phyloP scores from a whole-genome alignment of 1,140 invertebrate genomes.

The Popillia japonica region DNA sequence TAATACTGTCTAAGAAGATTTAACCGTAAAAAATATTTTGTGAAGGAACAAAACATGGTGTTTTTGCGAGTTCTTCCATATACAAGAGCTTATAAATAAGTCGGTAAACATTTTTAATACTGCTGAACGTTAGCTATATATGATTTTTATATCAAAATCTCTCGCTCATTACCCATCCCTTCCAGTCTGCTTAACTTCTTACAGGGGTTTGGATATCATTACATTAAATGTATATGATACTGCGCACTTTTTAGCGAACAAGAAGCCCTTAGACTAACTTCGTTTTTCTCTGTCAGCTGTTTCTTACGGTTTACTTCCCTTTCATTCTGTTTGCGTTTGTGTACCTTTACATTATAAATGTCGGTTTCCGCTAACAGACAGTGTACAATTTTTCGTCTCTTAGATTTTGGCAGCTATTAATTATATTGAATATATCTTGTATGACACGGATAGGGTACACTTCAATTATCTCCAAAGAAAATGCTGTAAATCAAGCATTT shows the following conservation, averaged over 20 bases:
- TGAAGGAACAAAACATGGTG: no score
- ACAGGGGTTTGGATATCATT: neutral
- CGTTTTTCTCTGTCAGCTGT: neutral
- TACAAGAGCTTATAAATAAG: no score
- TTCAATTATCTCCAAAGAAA: no score
- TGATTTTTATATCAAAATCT: neutral
- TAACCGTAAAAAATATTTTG: no score
- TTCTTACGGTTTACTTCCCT: neutral
- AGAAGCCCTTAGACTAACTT: neutral
- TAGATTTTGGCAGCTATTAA: neutral
- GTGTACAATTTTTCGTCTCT: neutral
- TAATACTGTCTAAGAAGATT: no score
- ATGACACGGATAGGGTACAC: neutral
- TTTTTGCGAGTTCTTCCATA: no score
- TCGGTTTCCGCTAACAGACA: neutral
- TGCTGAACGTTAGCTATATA: neutral
- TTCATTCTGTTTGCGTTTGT: neutral
- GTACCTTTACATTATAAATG: neutral
- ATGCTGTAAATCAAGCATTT: no score
- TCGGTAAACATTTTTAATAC: neutral
- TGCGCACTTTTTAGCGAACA: neutral
- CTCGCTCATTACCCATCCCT: neutral
- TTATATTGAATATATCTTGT: neutral
- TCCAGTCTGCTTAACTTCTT: neutral
- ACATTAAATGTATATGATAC: neutral